Base-by-base conservation (phyloP, 2,113 vertebrate genomes). In the Elgaria multicarinata region DNA sequence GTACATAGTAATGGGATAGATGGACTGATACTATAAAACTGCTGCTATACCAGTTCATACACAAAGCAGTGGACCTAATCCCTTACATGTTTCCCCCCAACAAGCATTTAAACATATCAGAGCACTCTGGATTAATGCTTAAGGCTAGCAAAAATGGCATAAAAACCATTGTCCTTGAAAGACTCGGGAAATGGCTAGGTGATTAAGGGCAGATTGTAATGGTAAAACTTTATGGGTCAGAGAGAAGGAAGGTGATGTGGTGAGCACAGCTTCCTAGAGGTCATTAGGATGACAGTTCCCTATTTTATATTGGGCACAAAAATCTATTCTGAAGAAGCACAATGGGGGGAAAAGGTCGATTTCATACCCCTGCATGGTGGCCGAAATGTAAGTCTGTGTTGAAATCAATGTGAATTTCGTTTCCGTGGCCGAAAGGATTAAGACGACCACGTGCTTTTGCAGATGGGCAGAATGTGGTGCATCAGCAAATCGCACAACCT, bases 91-190 rank as follows among this genome's bases (percentile, higher is more conserved):
- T 3, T 62, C 14, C 44, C 46, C 46, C 46, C 46, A 3, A 3
- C 46, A 3, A 50, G 3, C 92, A 95, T 96, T 96, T 95, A 92
- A 94, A 94, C 2, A 13, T 84, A 96, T 92, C 87, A 90, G 2
- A 0, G 91, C 76, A 93, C 89, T 92, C 91, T 94, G 94, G 93
- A 96, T 87, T 95, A 92, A 96, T 96, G 95, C 20, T 0, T 93
- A 94, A 95, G 95, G 92, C 93, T 95, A 96, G 94, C 93, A 94
- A 94, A 94, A 91, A 92, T 95, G 94, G 93, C 95, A 96, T 96
- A 96, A 95, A 96, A 96, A 93, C 95, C 94, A 96, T 95, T 95
- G 94, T 94, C 94, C 95, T 96, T 96, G 95, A 96, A 95, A 96
- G 92, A 93, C 92, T 94, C 90, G 93, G 94, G 94, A 95, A 96